Evolutionary conservation across 2,113 vertebrate species (phyloP), one percentile per base, ranked within the genome.

Genomic region (Melanocharis versteri): DNA sequence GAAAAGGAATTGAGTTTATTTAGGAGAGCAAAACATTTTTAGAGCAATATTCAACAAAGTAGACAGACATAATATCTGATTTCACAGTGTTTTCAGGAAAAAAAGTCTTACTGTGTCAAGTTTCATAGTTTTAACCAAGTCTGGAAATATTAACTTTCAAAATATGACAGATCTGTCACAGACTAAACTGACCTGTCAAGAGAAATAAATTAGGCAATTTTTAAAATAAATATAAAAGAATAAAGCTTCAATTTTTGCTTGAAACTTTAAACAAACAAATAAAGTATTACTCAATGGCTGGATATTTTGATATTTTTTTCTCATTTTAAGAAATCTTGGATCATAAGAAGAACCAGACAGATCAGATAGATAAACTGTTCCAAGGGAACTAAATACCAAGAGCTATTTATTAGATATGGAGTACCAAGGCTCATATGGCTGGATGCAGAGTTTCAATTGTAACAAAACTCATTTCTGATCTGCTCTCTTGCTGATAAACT

Each of bases 401-500:
- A 22, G 10, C 81, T 96, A 82, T 95, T 96, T 97, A 93, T 94
- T 97, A 89, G 73, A 96, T 83, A 22, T 68, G 79, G 83, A 66
- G 58, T 65, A 79, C 56, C 58, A 62, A 21, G 16, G 47, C 72
- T 97, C 53, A 75, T 42, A 83, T 48, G 16, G 66, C 86, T 97
- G 39, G 84, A 92, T 84, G 58, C 62, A 92, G 87, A 88, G 56
- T 19, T 92, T 54, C 39, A 90, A 42, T 90, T 91, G 94, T 82
- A 95, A 96, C 83, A 70, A 96, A 98, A 91, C 45, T 97, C 15
- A 97, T 97, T 98, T 98, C 86, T 96, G 57, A 95, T 86, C 68
- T 89, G 94, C 97, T 98, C 93, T 97, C 89, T 94, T 96, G 90
- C 89, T 96, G 96, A 96, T 97, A 97, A 97, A 94, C 89, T 95